phyloP scores from a whole-genome alignment of 2,113 vertebrate species.

The Larimichthys polyactis region DNA sequence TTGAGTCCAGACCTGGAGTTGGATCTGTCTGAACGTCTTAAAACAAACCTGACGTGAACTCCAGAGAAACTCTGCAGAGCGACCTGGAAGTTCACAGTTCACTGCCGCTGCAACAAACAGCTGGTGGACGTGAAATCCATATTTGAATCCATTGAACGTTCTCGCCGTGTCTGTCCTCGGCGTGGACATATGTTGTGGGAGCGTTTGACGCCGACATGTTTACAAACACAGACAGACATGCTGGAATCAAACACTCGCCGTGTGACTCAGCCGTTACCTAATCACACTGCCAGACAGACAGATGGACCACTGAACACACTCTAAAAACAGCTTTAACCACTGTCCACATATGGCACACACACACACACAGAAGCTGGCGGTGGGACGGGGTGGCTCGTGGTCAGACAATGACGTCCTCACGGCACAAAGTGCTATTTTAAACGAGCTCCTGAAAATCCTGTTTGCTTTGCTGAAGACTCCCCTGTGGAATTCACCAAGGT shows the following conservation, averaged over 20 bases:
- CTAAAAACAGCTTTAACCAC: conserved; percentile 60
- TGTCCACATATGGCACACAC: conserved; percentile 10
- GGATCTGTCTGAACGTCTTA: conserved; percentile 13
- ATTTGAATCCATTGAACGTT: no score
- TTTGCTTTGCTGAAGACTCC: conserved; percentile 44
- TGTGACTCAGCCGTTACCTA: conserved; percentile 61
- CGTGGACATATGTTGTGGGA: conserved; percentile 31
- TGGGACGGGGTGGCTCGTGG: conserved; percentile 49
- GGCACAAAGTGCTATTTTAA: conserved; percentile 50
- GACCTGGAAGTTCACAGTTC: conserved; percentile 34
- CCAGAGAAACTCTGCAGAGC: conserved; percentile 16
- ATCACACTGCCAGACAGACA: conserved; percentile 62
- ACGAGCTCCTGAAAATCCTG: conserved; percentile 39
- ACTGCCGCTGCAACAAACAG: conserved; percentile 4
- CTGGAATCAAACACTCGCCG: no score
- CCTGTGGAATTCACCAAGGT: conserved; percentile 50
- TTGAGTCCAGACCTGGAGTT: neutral
- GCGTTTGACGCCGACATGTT: conserved; percentile 31
- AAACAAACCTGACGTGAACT: conserved; percentile 22
- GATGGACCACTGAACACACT: conserved; percentile 57
- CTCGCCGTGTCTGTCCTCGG: neutral
- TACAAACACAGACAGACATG: conserved; percentile 11
- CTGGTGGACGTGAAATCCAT: neutral
- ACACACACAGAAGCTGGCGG: neutral
- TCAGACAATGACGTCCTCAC: conserved; percentile 49